Base-by-base conservation (phyloP, 37 sponge, comb jelly and placozoan species). In the Chondrilla cf. caribensis region DNA sequence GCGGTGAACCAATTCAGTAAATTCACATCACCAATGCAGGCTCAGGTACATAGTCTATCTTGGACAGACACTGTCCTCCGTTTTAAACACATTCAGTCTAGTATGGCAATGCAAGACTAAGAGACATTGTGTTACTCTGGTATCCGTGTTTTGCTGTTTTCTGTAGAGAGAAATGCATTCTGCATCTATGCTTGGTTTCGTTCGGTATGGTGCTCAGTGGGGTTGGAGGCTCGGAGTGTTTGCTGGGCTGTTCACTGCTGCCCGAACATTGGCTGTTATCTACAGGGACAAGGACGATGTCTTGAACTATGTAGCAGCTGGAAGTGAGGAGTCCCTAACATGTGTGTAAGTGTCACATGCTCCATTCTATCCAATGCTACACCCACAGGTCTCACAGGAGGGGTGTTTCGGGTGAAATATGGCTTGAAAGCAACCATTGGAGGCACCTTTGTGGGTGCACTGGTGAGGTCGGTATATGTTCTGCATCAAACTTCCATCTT, bases 151-250 rank as follows among this genome's bases (percentile, higher is more conserved):
- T 18, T 72, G 33, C 21, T 36, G 28, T 28, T 14, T 72, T 22
- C 22, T 39, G 2, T 73, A 91, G 91, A 84, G 91, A 33, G 85
- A 91, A 71, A 32, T 91, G 29, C 91, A 91, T 22, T 67, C 80
- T 54, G 88, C 88, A 26, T 40, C 89, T 25, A 36, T 87, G 77
- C 26, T 87, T 47, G 91, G 91, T 14, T 91, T 91, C 42, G 70
- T 81, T 17, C 36, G 91, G 18, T 54, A 87, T 32, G 91, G 91
- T 14, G 58, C 41, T 19, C 55, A 43, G 21, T 87, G 89, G 89
- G 85, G 91, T 24, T 91, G 89, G 89, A 91, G 55, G 64, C 54
- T 91, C 51, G 91, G 88, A 36, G 71, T 60, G 29, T 91, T 91
- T 87, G 88, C 89, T 31, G 85, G 79, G 17, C 28, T 91, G 19